Percentiles rank a stretch among this genome's conserved stretches.
Conservation (phyloP, 1,140 invertebrate genomes). For the Cherax quadricarinatus region DNA sequence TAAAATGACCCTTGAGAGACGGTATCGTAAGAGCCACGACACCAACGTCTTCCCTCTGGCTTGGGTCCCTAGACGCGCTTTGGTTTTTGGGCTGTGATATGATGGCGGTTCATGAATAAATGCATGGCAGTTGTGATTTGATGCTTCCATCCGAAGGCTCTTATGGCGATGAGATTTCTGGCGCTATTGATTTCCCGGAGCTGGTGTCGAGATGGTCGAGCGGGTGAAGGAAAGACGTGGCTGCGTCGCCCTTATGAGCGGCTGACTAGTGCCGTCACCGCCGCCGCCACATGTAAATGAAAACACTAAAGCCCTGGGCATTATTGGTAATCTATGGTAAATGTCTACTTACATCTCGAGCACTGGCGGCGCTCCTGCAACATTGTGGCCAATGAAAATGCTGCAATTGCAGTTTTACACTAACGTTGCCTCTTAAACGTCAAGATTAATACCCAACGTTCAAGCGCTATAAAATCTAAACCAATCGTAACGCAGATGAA, state of each 20-base stretch:
- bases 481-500: conserved; percentile 61
- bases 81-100: conserved; percentile 61
- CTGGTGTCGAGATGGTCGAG: conserved; percentile 40
- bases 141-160: conserved; percentile 71
- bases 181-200: conserved; percentile 61
- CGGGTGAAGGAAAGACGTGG: background rate
- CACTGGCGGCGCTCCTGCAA: conserved; percentile 38
- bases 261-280: conserved; percentile 27
- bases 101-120: conserved; percentile 72
- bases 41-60: background rate
- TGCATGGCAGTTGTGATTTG: conserved; percentile 72
- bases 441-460: conserved; percentile 52
- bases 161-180: conserved; percentile 72
- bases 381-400: conserved; percentile 28
- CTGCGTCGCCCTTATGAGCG: conserved; percentile 44
- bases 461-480: conserved; percentile 37
- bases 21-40: background rate
- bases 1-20: background rate
- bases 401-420: conserved; percentile 53
- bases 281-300: conserved; percentile 58
- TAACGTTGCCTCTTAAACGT: conserved; percentile 49
- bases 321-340: conserved; percentile 72
- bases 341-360: conserved; percentile 65
- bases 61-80: conserved; percentile 15
- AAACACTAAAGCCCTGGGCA: conserved; percentile 59